Evolutionary conservation across 2,888 invertebrate genomes (phyloP), one percentile per base, ranked within the genome.

Genomic region (Aleiodes leptofemur): DNA sequence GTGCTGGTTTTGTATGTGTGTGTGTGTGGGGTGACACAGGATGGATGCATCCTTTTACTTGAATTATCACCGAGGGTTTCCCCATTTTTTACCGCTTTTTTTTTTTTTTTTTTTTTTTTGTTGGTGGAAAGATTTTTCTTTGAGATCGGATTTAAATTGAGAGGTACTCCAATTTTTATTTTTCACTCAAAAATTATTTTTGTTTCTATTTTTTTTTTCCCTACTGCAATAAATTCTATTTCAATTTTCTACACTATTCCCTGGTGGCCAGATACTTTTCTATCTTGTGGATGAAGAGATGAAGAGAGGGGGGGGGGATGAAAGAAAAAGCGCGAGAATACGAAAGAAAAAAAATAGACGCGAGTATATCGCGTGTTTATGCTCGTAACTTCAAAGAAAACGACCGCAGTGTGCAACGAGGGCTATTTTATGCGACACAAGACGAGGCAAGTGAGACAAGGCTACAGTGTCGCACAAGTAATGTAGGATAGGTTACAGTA

Each of bases 41-140:
- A 86, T 87, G 83, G 83, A 88, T 87, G 87, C 82, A 86, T 88
- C 88, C 88, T 88, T 89, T 86, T 80, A 82, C 83, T 81, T 88
- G 85, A 88, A 84, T 87, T 88, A 88, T 86, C 82, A 80, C 81
- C 79, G 70, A 61, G 78, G 74, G 80, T 76, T 78, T 74, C n/a
- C 68, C 74, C 70, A 59, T 73, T 70, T 71, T 74, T 72, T 73
- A 72, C 73, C 61, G 14, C 14, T 79, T 75, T 74, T 74, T 61
- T n/a, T n/a, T n/a, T n/a, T n/a, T n/a, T n/a, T n/a, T n/a, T n/a
- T n/a, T n/a, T n/a, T n/a, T n/a, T n/a, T n/a, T n/a, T n/a, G n/a
- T n/a, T 69, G 56, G 72, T 72, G 75, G 57, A 14, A 57, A 66
- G 1, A 53, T 59, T 71, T 69, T 57, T 72, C 16, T 48, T 43